A percentile compares a stretch with the other conserved stretches of the same genome.
phyloP scores from a whole-genome alignment of 2,797 vertebrate genomes.

The Sebastes wilsoni region DNA sequence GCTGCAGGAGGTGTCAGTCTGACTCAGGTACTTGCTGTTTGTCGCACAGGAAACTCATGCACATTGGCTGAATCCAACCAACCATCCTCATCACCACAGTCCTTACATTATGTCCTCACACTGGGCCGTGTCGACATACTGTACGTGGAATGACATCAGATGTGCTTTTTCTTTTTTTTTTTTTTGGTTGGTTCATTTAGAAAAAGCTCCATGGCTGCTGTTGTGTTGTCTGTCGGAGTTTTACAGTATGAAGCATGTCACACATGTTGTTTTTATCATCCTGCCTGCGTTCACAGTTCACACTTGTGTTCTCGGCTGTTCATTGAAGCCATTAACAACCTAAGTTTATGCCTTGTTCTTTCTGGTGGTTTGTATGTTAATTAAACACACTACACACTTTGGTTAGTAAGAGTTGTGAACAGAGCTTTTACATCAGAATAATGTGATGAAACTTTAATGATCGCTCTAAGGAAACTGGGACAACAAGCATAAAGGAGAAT shows the following conservation, averaged over 20 bases:
- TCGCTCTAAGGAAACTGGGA: neutral
- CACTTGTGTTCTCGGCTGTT: constrained; percentile 12
- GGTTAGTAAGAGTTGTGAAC: neutral
- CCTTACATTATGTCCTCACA: constrained; percentile 22
- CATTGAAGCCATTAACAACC: constrained; percentile 12
- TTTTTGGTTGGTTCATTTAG: constrained; percentile 44
- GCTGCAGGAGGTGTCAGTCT: constrained; percentile 85
- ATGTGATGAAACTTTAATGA: constrained; percentile 9
- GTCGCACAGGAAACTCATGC: constrained; percentile 60
- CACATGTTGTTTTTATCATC: constrained; percentile 41
- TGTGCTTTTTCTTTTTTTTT: constrained; percentile 31
- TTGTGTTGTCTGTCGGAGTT: constrained; percentile 58
- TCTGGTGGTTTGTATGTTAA: constrained; percentile 23
- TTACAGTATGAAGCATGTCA: constrained; percentile 60
- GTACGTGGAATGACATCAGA: constrained; percentile 51
- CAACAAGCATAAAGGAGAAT: neutral
- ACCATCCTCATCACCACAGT: constrained; percentile 47
- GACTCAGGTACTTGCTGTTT: constrained; percentile 80
- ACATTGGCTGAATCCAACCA: constrained; percentile 55
- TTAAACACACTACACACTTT: neutral
- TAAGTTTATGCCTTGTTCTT: constrained; percentile 12
- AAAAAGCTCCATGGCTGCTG: constrained; percentile 52
- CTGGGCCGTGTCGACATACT: constrained; percentile 25
- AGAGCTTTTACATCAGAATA: neutral
- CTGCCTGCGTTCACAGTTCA: constrained; percentile 45